Evolutionary conservation across 2,888 invertebrate genomes (phyloP), one percentile per base, ranked within the genome.

Genomic region (Scaptodrosophila latifasciaeformis): DNA sequence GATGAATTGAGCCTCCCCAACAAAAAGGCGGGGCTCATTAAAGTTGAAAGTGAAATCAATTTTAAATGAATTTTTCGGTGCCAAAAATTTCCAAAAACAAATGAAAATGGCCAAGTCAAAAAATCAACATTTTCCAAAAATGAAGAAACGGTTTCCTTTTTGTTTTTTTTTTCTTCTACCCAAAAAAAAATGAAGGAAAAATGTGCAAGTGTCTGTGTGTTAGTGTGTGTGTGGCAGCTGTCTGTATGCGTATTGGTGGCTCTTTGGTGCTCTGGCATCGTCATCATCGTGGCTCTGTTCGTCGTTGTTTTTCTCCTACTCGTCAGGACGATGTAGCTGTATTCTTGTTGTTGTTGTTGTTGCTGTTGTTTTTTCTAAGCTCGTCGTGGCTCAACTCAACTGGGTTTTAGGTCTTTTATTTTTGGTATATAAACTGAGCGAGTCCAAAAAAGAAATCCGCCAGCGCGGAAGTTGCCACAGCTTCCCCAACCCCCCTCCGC

Each of bases 231-330:
- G 75, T 66, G 70, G 65, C 81, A 82, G 76, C 81, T 82, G 81
- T 67, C 70, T 81, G 72, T 67, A 47, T 67, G 67, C 69, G 81
- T 79, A 79, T 80, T 80, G 80, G 81, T 76, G 80, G 7, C 31
- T 7, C 15, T 17, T 17, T 18, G 17, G 15, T 63, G 61, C 17
- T 53, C 24, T 51, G 27, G 35, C 48, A 35, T 35, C 27, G 18
- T 6, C 45, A 19, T 37, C 37, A 17, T 37, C 37, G 54, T 65
- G 54, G 72, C 69, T 59, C 64, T 68, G 62, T 54, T 51, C 48
- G 50, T 46, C 50, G 45, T 29, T 40, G 57, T 37, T 39, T 29
- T 60, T 62, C 48, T n/a, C 13, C 49, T 59, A 53, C 39, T 37
- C 15, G 44, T 13, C 54, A 12, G 18, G 46, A 37, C 18, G 15